These are phyloP conservation scores for Incurvaria masculella DNA, from an alignment of 2,888 invertebrate species.

Conservation along the genomic window DNA sequence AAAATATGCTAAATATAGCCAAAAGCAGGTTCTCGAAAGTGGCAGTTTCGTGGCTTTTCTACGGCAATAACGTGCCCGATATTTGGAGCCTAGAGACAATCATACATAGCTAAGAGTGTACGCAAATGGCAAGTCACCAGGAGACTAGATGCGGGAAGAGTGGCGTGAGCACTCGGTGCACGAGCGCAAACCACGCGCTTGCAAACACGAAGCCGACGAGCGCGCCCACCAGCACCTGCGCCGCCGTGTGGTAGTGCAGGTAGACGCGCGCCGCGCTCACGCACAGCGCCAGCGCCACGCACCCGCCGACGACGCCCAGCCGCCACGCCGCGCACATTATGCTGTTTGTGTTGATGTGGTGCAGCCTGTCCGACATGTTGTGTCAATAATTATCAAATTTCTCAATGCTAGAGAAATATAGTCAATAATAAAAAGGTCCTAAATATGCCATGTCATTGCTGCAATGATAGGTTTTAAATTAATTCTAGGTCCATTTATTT, in stretches of 20 bases:
- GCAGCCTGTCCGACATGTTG: constrained; percentile 62
- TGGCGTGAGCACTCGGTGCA: constrained; percentile 78
- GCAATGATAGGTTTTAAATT: too few species aligned
- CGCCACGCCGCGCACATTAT: constrained; percentile 74
- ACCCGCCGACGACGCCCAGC: constrained; percentile 60
- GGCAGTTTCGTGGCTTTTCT: too few species aligned
- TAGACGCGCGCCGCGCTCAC: constrained; percentile 76
- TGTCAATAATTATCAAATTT: too few species aligned
- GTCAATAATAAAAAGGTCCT: too few species aligned
- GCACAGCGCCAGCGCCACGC: constrained; percentile 55
- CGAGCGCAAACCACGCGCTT: constrained; percentile 76
- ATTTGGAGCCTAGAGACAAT: too few species aligned
- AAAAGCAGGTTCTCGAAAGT: too few species aligned
- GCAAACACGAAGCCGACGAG: constrained; percentile 72
- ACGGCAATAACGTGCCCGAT: too few species aligned
- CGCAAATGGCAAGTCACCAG: constrained; percentile 78
- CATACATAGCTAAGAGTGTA: too few species aligned
- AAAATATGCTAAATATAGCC: too few species aligned
- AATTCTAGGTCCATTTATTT: too few species aligned
- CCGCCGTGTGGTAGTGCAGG: constrained; percentile 78
- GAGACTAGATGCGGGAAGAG: constrained; percentile 81
- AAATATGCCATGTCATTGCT: too few species aligned
- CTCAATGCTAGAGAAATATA: too few species aligned
- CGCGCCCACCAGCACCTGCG: constrained; percentile 79
- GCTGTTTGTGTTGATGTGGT: constrained; percentile 77